Percentiles rank a stretch among this genome's conserved stretches.
phyloP scores from a whole-genome alignment of 2,888 invertebrate genomes.

The Nysson spinosus region DNA sequence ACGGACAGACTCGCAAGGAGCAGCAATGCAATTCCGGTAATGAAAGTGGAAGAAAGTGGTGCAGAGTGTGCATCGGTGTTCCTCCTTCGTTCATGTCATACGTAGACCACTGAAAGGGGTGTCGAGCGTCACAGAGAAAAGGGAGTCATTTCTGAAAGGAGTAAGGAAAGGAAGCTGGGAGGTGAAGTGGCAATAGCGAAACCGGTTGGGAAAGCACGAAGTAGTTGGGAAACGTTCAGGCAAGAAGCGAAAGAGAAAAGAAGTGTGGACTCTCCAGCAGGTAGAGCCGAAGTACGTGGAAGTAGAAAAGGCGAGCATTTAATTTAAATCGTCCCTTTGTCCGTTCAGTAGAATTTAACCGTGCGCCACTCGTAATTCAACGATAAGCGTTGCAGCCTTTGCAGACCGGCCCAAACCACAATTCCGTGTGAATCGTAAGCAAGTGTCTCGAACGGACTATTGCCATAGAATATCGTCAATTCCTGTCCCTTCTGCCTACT shows the following conservation, averaged over 20 bases:
- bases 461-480: conserved; percentile 52
- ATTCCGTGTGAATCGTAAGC: conserved; percentile 55
- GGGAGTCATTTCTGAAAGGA: conserved; percentile 36
- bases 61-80: conserved; percentile 26
- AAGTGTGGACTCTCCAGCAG: conserved; percentile 15
- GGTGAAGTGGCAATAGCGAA: conserved; percentile 18
- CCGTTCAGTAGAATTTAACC: conserved; percentile 54
- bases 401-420: conserved; percentile 23
- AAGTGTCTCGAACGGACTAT: conserved; percentile 41
- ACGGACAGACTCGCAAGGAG: conserved; percentile 4
- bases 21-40: conserved; percentile 34
- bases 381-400: conserved; percentile 55
- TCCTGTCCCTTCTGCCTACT: conserved; percentile 14
- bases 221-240: conserved; percentile 7
- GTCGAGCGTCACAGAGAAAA: conserved; percentile 7
- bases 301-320: conserved; percentile 61
- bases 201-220: conserved; percentile 18
- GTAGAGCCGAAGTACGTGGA: conserved; percentile 20
- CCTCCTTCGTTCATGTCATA: neutral
- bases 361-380: conserved; percentile 59
- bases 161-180: conserved; percentile 24
- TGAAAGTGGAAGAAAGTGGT: conserved; percentile 55
- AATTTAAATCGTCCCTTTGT: conserved; percentile 66
- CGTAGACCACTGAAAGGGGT: neutral
- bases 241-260: conserved; percentile 5